These are phyloP conservation scores for Enoplosus armatus DNA, from an alignment of 2,797 vertebrate genomes.

Conservation along the genomic window DNA sequence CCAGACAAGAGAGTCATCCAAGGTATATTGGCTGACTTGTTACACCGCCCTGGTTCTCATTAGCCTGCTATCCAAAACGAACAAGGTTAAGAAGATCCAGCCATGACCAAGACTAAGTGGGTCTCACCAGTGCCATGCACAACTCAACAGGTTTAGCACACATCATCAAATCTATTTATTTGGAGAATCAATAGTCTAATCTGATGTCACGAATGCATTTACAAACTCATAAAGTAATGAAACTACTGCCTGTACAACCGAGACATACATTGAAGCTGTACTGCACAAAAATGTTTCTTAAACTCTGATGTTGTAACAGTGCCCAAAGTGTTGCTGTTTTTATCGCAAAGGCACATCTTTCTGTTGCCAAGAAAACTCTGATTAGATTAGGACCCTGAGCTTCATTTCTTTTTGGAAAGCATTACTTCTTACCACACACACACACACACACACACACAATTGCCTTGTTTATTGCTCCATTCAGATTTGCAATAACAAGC, in stretches of 20 bases:
- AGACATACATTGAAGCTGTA: neutral
- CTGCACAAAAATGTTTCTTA: neutral
- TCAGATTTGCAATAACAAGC: conserved; percentile 33
- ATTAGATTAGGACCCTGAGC: conserved; percentile 22
- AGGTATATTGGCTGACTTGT: conserved; percentile 56
- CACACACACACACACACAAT: neutral
- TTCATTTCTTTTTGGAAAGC: neutral
- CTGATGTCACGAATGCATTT: neutral
- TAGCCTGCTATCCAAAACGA: conserved; percentile 57
- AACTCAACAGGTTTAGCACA: conserved; percentile 25
- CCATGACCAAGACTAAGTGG: conserved; percentile 38
- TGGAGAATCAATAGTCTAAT: neutral
- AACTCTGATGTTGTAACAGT: conserved; percentile 5
- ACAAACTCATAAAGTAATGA: neutral
- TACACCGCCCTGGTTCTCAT: conserved; percentile 49
- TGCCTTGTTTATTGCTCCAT: conserved; percentile 26
- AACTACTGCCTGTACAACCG: neutral
- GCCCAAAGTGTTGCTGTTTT: neutral
- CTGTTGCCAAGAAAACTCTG: conserved; percentile 33
- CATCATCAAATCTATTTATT: conserved; percentile 8
- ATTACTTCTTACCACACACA: neutral
- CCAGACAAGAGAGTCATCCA: conserved; percentile 53
- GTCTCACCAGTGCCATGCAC: conserved; percentile 19
- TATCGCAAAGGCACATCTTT: conserved; percentile 4
- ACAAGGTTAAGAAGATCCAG: conserved; percentile 48